phyloP scores from a whole-genome alignment of 2,888 invertebrate genomes.

The Ectemnius continuus region DNA sequence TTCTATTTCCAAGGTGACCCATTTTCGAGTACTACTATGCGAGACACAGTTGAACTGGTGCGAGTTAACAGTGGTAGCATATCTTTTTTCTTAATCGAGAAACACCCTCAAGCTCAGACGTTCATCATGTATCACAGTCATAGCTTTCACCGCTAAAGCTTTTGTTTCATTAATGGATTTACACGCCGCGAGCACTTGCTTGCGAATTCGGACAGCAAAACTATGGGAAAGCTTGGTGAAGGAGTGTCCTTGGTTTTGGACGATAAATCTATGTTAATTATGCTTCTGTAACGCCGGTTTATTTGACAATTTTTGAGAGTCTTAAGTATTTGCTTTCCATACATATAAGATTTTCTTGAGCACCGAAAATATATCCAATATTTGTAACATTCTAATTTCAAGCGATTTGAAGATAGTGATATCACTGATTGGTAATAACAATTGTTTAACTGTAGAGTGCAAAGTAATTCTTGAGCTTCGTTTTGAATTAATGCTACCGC shows the following conservation, averaged over 20 bases:
- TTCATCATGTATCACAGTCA: conserved; percentile 17
- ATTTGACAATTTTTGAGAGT: too few species aligned
- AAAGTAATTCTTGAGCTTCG: not conserved
- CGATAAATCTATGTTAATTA: conserved; percentile 26
- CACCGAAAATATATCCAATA: too few species aligned
- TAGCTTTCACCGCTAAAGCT: conserved; percentile 38
- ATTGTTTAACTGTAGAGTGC: not conserved
- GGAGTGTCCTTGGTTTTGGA: conserved; percentile 43
- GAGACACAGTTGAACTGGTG: conserved; percentile 25
- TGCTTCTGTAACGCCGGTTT: conserved; percentile 19
- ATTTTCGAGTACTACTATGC: conserved; percentile 42
- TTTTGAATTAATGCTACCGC: not conserved
- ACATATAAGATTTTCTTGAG: too few species aligned
- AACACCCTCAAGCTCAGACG: conserved; percentile 1
- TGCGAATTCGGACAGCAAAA: conserved; percentile 25
- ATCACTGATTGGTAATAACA: conserved; percentile 7
- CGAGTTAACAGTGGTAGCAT: not conserved
- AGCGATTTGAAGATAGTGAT: too few species aligned
- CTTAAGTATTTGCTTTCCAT: too few species aligned
- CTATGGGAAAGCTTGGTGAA: conserved; percentile 61
- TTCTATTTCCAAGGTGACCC: conserved; percentile 39
- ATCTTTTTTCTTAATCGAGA: too few species aligned
- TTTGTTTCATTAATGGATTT: conserved; percentile 39
- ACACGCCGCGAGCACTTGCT: too few species aligned
- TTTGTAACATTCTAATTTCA: too few species aligned